phyloP scores from a whole-genome alignment of 2,888 invertebrate species.

The Willowsia nigromaculata region DNA sequence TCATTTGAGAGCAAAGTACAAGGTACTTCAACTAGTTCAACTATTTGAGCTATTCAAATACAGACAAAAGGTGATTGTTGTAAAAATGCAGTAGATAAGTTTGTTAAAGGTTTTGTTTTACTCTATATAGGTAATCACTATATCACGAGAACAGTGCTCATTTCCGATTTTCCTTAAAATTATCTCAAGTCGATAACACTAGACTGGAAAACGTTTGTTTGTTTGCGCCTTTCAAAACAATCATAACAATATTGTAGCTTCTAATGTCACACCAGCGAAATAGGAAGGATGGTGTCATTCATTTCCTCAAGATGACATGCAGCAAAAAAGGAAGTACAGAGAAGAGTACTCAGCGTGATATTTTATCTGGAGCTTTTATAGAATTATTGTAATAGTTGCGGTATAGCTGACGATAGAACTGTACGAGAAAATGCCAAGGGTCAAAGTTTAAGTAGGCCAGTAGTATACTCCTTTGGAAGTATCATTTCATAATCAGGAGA shows the following conservation, averaged over 20 bases:
- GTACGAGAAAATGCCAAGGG: conserved; percentile 53
- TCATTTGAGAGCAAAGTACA: conserved; percentile 2
- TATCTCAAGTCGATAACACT: background rate
- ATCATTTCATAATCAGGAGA: background rate
- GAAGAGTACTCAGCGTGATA: background rate
- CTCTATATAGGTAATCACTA: background rate
- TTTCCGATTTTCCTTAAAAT: background rate
- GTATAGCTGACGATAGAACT: conserved; percentile 32
- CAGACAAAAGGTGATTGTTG: background rate
- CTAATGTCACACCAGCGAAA: background rate
- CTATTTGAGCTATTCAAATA: conserved; percentile 39
- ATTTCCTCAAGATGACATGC: conserved; percentile 27
- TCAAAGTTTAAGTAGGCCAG: conserved; percentile 59
- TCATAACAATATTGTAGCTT: conserved; percentile 3
- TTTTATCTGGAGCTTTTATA: background rate
- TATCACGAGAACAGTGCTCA: background rate
- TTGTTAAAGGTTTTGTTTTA: background rate
- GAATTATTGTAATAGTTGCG: background rate
- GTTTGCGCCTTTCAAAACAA: background rate
- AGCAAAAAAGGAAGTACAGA: conserved; percentile 41
- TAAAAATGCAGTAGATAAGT: conserved; percentile 6
- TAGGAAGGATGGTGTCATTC: background rate
- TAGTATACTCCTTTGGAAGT: background rate
- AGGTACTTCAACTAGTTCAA: background rate
- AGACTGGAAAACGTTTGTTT: background rate